Evolutionary conservation across 2,797 vertebrate species (phyloP), one percentile per base, ranked within the genome.

Genomic region (Balearica regulorum): DNA sequence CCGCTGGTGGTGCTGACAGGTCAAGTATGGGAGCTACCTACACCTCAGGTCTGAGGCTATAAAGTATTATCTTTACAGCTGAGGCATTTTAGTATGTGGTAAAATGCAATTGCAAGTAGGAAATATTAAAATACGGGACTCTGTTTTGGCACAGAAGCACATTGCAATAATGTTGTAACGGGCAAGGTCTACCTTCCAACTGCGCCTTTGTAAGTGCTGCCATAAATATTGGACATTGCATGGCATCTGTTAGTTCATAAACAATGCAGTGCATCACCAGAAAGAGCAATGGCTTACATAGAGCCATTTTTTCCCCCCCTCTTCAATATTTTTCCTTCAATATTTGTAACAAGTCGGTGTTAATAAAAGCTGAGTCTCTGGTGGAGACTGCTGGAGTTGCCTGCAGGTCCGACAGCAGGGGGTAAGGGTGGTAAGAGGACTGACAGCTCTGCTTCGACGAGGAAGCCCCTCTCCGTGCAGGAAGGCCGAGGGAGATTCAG

Each of bases 61-160:
- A 41, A 94, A 80, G 14, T 73, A 65, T 31, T 83, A 33, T 62
- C 81, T 94, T 78, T 87, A 60, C 54, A 93, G 89, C 60, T 68
- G 26, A 89, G 72, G 64, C 58, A 71, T 89, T 97, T 91, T 91
- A 96, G 78, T 94, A 54, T 72, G 41, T 78, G 91, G 87, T 90
- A 95, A 95, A 91, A 94, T 70, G 57, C 60, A 78, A 49, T 49
- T 87, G n/a, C 55, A 88, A 87, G 81, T 81, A 81, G 81, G 35
- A 97, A 96, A 91, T 97, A 72, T 13, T 86, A 72, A 94, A 96
- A 86, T 70, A 84, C 49, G 82, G 69, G 83, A 90, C 86, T 93
- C 90, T 86, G 57, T 92, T 93, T 95, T 90, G 83, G 78, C 75
- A 92, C 83, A 58, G 29, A 83, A 35, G 76, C 87, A 60, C 54